Evolutionary conservation across 2,797 vertebrate genomes (phyloP), one percentile per base, ranked within the genome.

Genomic region (Phrynocephalus vlangalii): DNA sequence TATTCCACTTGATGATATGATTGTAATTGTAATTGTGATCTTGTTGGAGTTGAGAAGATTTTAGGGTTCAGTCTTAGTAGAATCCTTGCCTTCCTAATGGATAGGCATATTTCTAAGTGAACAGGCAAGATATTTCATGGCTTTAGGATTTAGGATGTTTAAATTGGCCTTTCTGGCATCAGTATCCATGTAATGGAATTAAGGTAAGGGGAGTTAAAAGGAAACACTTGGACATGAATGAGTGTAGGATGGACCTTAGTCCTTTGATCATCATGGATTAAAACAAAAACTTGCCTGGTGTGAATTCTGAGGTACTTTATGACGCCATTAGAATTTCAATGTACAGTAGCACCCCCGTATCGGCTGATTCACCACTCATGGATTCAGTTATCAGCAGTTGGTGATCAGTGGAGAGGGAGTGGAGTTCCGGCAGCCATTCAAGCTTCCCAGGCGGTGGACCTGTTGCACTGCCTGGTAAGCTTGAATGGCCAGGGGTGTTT

Each of bases 1-100:
- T 15, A 0, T 73, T 76, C 38, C 0, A 0, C 26, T 71, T 0
- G 0, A 3, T 77, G n/a, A 66, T 79, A 38, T 50, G 18, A 26
- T 48, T 84, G 33, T 76, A 85, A 26, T 48, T 73, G 67, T 68
- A 87, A 75, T 50, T 38, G 15, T n/a, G 44, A 78, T 70, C 48
- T 28, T 79, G 15, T 80, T 84, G 52, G 60, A 84, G 20, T 20
- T 33, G 11, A 8, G 1, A 30, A 48, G 3, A 48, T n/a, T 6
- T 52, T 67, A 67, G 4, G 44, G 16, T 38, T 66, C 38, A 56
- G 44, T 28, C n/a, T 66, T 44, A 26, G 33, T 18, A 79, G 82
- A 20, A 79, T n/a, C 2, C 20, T 79, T 50, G 11, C 38, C 2
- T 63, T 11, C 30, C 44, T 85, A 66, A 3, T 16, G 20, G 44